Percentiles rank a stretch among this genome's conserved stretches.
phyloP scores from a whole-genome alignment of 2,888 invertebrate species.

The Hyposoter dolosus region DNA sequence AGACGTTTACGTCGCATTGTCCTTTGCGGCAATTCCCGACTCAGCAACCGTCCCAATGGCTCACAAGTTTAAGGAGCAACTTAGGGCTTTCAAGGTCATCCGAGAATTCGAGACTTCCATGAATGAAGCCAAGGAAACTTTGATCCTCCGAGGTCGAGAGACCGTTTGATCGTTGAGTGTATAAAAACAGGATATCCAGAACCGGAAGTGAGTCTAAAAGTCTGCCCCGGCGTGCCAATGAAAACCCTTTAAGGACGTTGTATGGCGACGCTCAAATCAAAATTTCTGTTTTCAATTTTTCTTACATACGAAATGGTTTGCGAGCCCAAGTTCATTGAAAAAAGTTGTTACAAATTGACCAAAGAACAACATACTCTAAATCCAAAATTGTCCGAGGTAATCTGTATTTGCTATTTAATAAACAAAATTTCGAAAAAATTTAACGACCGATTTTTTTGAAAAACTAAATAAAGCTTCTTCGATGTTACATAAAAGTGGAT shows the following conservation, averaged over 20 bases:
- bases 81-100: not conserved
- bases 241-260: not conserved
- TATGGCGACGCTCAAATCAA: no score
- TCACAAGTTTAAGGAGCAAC: not conserved
- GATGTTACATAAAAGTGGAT: no score
- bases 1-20: not conserved
- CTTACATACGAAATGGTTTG: no score
- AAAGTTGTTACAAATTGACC: no score
- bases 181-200: not conserved
- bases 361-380: no score
- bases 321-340: no score
- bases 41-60: not conserved
- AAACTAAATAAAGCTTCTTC: no score
- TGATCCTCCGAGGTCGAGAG: not conserved
- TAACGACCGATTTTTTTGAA: no score
- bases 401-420: no score
- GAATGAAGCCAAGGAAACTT: not conserved
- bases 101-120: not conserved
- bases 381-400: no score
- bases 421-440: no score
- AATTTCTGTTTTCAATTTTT: no score
- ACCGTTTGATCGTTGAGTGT: not conserved
- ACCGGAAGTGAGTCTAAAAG: not conserved
- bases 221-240: not conserved
- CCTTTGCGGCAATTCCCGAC: not conserved